Base-by-base conservation (phyloP, 2,888 invertebrate species). In the Orchesella flavescens region DNA sequence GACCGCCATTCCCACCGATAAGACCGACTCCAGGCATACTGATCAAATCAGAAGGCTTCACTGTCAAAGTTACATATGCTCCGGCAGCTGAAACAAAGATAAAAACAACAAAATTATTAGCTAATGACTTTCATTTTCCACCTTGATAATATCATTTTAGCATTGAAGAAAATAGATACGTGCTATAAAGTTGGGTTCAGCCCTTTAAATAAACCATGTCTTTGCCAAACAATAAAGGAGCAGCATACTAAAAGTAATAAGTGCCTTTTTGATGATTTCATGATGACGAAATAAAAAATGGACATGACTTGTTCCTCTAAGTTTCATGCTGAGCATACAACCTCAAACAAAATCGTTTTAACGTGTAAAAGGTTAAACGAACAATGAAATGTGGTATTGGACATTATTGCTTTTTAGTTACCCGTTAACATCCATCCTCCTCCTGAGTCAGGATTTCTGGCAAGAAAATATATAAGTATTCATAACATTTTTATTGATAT, bases 41-140 rank as follows among this genome's bases (percentile, higher is more conserved):
- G 69, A 80, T 84, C 75, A 85, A 63, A 5, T 87, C 87, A 57
- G 85, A 77, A 15, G 87, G 86, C 59, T 91, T 89, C 82, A 91
- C 89, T 53, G 91, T 91, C 84, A 92, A 88, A 61, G 91, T 91
- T 79, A 92, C 92, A 89, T 91, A 91, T 73, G 91, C 89, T 81
- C 91, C 91, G 87, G 91, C 91, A 91, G 88, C 88, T 88, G 84
- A 66, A 69, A 75, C 12, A 84, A 82, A 79, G 66, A 81, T 13
- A 49, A 68, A 57, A 19, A 21, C 43, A n/a, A 5, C n/a, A n/a
- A n/a, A n/a, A 43, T 24, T 24, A 73, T 73, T 59, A 59, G 21
- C 10, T 1, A 69, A 69, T 34, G 43, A 34, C 66, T 66, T 66
- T 23, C 66, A 34, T 34, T 34, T 34, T 34, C 34, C 34, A 34